Evolutionary conservation across 2,888 invertebrate species (phyloP), one percentile per base, ranked within the genome.

Genomic region (Hanleya hanleyi): DNA sequence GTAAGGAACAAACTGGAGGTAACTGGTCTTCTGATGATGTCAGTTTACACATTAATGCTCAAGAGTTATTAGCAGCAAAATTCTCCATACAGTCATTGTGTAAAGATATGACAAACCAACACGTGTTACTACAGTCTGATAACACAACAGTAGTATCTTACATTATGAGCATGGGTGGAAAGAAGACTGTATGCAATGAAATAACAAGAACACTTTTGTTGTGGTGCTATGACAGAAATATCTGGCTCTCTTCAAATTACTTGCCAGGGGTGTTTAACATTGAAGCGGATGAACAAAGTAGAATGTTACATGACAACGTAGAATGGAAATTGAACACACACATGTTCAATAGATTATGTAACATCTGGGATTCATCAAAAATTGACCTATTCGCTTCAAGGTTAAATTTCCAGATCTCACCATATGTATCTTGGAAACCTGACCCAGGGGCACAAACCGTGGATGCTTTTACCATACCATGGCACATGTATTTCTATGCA

Each of bases 301-400:
- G 57, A 37, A 51, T 47, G 6, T 57, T 57, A 32, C 15, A 57
- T 22, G 51, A 36, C 26, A 32, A 57, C 18, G 18, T n/a, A 50
- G 69, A 69, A 69, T 69, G 51, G 51, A 51, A 36, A 37, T 9
- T 69, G n/a, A 18, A 57, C 33, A 12, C 50, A 32, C 3, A 3
- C 5, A 37, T 69, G 22, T 51, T 36, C 9, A 51, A 22, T n/a
- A n/a, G 12, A 6, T 57, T 33, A 4, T 3, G 12, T 36, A 41
- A 41, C 9, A 32, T 51, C 22, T 41, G 9, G 9, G 9, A 9
- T 12, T 18, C 32, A 29, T 57, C 57, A 15, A 57, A 57, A 36
- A 69, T 69, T 57, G 51, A 69, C 36, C 26, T 69, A 26, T 69
- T 69, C 57, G 57, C 69, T 18, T 50, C 50, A 15, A 51, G 37